Base-by-base conservation (phyloP, 2,888 invertebrate genomes). In the Brassicogethes aeneus region DNA sequence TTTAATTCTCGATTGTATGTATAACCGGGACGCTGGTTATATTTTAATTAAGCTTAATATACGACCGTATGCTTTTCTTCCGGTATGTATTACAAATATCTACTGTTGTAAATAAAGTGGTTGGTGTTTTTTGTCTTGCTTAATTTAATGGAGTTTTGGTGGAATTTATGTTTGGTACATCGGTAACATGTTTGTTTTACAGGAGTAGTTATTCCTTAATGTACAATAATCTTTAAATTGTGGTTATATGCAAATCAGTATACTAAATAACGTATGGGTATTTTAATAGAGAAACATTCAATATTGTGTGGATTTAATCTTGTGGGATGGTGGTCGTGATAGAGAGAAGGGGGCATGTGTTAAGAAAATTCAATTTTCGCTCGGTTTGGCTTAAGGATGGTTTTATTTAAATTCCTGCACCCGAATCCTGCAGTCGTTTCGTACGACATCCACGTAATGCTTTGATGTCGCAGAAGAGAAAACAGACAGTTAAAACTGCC, bases 401-500 rank as follows among this genome's bases (percentile, higher is more conserved):
- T 23, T 23, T 23, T 23, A 23, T 23, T 23, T 23, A 23, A 23
- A 23, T 23, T 23, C 23, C 23, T 7, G 23, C 23, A n/a, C 23
- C 23, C 5, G 10, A 23, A 7, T 10, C 23, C 23, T 10, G 23
- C 5, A 10, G 10, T 10, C 23, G 10, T 23, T 23, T 7, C 23
- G 23, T 23, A 23, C 5, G 23, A 23, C 5, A 7, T 23, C 10
- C 23, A 23, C 23, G 23, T 23, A 23, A 23, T 5, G 10, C 23
- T 23, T 23, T 23, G 23, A 23, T 23, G 23, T 23, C 23, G 39
- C 13, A 46, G 40, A 43, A 39, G 38, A 39, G 41, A 38, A 43
- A 42, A 40, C 43, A 37, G 42, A 43, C 42, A 45, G 41, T 47
- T 47, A 43, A 45, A 47, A 42, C 40, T 41, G 43, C 39, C 38